Evolutionary conservation across 2,888 invertebrate species (phyloP), one percentile per base, ranked within the genome.

Genomic region (Polymixis flavicincta): DNA sequence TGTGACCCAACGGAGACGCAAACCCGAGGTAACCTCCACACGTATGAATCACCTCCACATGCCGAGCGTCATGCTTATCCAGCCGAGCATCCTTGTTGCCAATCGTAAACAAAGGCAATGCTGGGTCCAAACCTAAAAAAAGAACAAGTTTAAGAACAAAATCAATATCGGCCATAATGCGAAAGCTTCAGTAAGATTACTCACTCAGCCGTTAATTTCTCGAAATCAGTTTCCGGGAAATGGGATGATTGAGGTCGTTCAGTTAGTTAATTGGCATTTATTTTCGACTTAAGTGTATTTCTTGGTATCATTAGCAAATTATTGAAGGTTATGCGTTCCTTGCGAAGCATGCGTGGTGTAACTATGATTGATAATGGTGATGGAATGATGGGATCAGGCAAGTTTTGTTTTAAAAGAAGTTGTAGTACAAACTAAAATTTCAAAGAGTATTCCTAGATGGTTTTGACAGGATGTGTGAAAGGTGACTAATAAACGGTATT

Each of bases 11-110:
- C 0, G 97, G 97, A 2, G 96, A 94, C 19, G 95, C 93, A 80
- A 97, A 97, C n/a, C 97, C 97, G 4, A 97, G 93, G 88, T 97
- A 97, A 0, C 97, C 97, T 3, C 97, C 97, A 71, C 97, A 97
- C 0, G 97, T 97, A 88, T 97, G 97, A 55, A 97, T 97, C 28
- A 97, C 97, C 86, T 97, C 97, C 3, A 97, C 97, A 79, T 97
- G 97, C 1, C 96, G 93, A 0, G 97, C 97, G 84, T 97, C 97
- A 68, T 96, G 96, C 73, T 96, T 96, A 90, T 97, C 97, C 69
- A 97, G 89, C 8, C 97, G 95, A 1, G 96, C 96, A 75, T 97
- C 95, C 59, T 95, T 95, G 75, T 96, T 97, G 37, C 97, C 96
- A 6, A 95, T 85, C 0, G 96, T 94, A 89, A 97, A 97, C 7